These are phyloP conservation scores for Sternotherus odoratus DNA, from an alignment of 2,797 vertebrate species.

Conservation along the genomic window DNA sequence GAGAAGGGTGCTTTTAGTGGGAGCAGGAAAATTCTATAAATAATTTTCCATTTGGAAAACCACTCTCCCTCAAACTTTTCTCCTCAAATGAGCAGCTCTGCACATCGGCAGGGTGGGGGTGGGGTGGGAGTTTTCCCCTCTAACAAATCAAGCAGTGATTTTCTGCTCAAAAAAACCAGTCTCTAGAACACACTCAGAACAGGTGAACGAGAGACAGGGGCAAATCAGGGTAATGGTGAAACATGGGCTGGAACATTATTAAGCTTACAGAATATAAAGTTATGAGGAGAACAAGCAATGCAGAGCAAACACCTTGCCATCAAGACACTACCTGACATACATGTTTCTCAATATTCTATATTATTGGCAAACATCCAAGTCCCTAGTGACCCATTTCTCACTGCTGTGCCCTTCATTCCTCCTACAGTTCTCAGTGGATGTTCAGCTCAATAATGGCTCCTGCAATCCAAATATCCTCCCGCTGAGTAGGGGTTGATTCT, in stretches of 20 bases:
- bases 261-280: background rate
- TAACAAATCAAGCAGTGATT: background rate
- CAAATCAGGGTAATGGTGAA: background rate
- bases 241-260: background rate
- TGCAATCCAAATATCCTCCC: background rate
- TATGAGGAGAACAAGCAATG: background rate
- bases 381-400: background rate
- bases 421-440: background rate
- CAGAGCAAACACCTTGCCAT: background rate
- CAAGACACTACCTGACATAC: background rate
- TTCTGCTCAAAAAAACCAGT: background rate
- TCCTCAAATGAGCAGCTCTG: background rate
- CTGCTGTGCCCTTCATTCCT: no score
- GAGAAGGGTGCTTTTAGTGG: background rate
- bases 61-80: background rate
- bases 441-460: background rate
- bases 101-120: slow-evolving; percentile 21
- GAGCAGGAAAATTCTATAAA: background rate
- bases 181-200: background rate
- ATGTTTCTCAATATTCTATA: background rate
- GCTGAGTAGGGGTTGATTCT: background rate
- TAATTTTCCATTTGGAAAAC: background rate
- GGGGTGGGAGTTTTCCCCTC: background rate
- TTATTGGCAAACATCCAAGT: background rate
- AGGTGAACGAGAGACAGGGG: background rate